Percentiles rank a stretch among this genome's conserved stretches.
These are phyloP conservation scores for Anisognathus igniventris DNA, from an alignment of 2,797 vertebrate species.

Conservation along the genomic window DNA sequence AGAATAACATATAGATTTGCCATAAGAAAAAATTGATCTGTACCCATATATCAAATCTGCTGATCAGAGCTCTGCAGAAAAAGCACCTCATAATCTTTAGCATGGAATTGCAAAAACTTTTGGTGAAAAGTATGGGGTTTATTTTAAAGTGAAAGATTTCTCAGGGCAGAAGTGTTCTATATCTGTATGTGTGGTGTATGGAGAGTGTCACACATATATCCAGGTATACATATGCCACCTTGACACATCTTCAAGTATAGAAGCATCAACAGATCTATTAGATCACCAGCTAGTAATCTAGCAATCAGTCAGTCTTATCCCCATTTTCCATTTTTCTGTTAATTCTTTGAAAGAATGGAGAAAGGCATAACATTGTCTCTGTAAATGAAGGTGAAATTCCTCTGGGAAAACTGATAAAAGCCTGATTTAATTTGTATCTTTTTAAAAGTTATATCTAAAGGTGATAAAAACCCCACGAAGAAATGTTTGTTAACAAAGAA, in stretches of 20 bases:
- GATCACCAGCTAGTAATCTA: background rate
- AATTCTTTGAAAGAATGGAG: background rate
- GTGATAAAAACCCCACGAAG: slow-evolving; percentile 53
- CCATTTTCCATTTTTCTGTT: background rate
- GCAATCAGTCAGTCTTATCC: background rate
- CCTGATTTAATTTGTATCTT: slow-evolving; percentile 67
- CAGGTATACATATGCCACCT: background rate
- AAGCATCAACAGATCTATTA: slow-evolving; percentile 10
- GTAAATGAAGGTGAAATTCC: slow-evolving; percentile 54
- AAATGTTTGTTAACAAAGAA: slow-evolving; percentile 72
- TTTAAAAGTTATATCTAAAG: slow-evolving; percentile 48
- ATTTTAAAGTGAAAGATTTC: background rate
- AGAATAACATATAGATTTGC: slow-evolving; percentile 83
- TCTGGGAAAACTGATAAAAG: slow-evolving; percentile 53
- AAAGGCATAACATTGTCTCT: slow-evolving; percentile 15
- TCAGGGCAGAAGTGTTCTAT: background rate
- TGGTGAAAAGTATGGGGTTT: background rate
- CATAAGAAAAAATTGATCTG: slow-evolving; percentile 82
- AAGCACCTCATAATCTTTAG: slow-evolving; percentile 61
- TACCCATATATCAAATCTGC: slow-evolving; percentile 84
- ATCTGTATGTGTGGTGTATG: accelerated
- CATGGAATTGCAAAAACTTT: slow-evolving; percentile 51
- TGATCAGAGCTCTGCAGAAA: slow-evolving; percentile 75
- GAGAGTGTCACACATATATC: background rate
- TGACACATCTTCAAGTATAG: background rate